A percentile compares a stretch with the other conserved stretches of the same genome.
Evolutionary conservation across 2,113 vertebrate species (phyloP).

Genomic region (Clinocottus analis): DNA sequence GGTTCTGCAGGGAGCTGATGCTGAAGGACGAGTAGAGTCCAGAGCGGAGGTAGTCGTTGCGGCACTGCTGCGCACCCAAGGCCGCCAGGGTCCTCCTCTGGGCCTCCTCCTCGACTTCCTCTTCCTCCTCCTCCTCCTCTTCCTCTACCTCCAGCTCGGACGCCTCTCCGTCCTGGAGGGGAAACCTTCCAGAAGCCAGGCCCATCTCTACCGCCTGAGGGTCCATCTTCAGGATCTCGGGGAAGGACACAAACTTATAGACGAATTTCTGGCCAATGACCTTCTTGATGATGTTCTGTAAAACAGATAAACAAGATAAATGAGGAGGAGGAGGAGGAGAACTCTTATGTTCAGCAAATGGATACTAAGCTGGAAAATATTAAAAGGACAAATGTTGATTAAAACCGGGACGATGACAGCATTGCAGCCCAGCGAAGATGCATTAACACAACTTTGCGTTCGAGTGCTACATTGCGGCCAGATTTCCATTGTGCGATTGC

Average conservation of each 20-base stretch:
- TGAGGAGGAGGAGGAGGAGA: not conserved
- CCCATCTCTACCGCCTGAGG: conserved; percentile 91
- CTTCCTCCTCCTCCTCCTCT: conserved; percentile 86
- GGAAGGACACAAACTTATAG: conserved; percentile 98
- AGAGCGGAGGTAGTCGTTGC: conserved; percentile 92
- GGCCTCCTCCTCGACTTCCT: conserved; percentile 86
- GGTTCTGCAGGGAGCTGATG: conserved; percentile 90
- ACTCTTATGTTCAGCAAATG: not conserved
- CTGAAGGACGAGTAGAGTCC: conserved; percentile 95
- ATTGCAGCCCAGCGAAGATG: not conserved
- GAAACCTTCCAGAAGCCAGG: conserved; percentile 86
- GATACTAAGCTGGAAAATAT: not conserved
- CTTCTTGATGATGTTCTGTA: conserved; percentile 98
- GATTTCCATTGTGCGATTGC: not conserved
- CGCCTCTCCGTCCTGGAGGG: conserved; percentile 87
- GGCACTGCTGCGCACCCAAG: conserved; percentile 85
- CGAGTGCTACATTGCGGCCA: not conserved
- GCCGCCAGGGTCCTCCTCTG: conserved; percentile 81
- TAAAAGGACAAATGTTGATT: not conserved
- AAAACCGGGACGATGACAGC: not conserved
- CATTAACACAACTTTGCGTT: conserved; percentile 7
- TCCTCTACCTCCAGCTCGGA: conserved; percentile 85
- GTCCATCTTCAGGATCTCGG: conserved; percentile 96
- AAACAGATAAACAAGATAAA: conserved; percentile 16
- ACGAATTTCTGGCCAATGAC: conserved; percentile 98